Evolutionary conservation across 2,113 vertebrate species (phyloP).

Genomic region (Corythoichthys haematopterus): DNA sequence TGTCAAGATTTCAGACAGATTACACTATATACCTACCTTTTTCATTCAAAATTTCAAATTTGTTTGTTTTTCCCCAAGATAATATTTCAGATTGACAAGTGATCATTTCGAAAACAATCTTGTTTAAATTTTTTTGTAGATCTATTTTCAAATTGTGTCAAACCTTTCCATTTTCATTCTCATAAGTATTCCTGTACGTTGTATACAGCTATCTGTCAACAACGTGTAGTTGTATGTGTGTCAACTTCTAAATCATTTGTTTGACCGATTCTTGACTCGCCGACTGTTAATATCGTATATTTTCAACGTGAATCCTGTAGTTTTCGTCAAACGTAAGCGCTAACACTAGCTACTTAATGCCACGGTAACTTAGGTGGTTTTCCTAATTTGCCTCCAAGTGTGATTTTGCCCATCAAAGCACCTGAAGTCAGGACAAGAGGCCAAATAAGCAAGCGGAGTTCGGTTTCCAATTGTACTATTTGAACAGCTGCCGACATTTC

Average conservation of each 20-base stretch:
- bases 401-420: conserved; percentile 4
- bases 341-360: neutral
- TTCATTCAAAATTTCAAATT: no score
- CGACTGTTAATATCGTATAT: neutral
- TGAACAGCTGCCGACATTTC: neutral
- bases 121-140: no score
- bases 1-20: no score
- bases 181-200: neutral
- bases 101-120: no score
- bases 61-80: no score
- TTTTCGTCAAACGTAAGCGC: neutral
- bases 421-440: conserved; percentile 1
- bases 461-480: neutral
- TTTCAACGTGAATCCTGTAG: neutral
- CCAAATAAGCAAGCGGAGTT: neutral
- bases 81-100: no score
- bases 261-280: neutral
- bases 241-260: neutral
- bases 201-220: neutral
- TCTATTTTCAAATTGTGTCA: no score
- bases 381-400: conserved; percentile 21
- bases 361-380: conserved; percentile 22
- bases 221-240: neutral
- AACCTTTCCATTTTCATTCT: neutral
- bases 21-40: no score